Percentiles rank a stretch among this genome's conserved stretches.
Conservation (phyloP, 2,888 invertebrate genomes). For the Rosalia funebris region DNA sequence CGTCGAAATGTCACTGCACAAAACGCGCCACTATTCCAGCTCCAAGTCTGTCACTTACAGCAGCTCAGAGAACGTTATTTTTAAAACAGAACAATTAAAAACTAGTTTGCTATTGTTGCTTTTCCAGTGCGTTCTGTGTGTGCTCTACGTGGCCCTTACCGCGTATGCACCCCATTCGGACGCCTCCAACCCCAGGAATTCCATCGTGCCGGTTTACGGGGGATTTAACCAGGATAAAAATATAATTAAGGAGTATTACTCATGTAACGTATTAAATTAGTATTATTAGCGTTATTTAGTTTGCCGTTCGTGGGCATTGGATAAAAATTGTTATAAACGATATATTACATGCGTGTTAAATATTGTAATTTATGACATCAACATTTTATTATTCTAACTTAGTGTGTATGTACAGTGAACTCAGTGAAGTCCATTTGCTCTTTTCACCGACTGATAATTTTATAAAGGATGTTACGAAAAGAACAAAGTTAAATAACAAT, state of each 20-base stretch:
- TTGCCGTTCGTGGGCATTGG: too few species aligned
- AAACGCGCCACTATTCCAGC: slow-evolving; percentile 5
- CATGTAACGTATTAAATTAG: slow-evolving; percentile 34
- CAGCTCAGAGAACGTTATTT: background rate
- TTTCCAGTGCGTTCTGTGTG: slow-evolving; percentile 20
- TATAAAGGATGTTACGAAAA: too few species aligned
- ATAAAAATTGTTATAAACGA: too few species aligned
- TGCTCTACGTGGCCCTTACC: slow-evolving; percentile 58
- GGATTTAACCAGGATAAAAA: slow-evolving; percentile 46
- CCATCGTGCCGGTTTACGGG: slow-evolving; percentile 53
- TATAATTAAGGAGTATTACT: slow-evolving; percentile 26
- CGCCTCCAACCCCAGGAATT: slow-evolving; percentile 61
- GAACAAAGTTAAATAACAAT: too few species aligned
- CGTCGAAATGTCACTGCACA: slow-evolving; percentile 1
- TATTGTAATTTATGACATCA: too few species aligned
- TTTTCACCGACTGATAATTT: too few species aligned
- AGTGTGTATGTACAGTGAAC: too few species aligned
- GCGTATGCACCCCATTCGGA: slow-evolving; percentile 64
- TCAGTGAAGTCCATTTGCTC: too few species aligned
- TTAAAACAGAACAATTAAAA: slow-evolving; percentile 33
- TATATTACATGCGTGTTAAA: too few species aligned
- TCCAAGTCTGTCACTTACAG: background rate
- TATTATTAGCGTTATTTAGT: too few species aligned
- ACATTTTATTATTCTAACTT: too few species aligned
- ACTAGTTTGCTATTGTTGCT: slow-evolving; percentile 52